Conservation (phyloP, 2,797 vertebrate species). For the Peromyscus aztecus region DNA sequence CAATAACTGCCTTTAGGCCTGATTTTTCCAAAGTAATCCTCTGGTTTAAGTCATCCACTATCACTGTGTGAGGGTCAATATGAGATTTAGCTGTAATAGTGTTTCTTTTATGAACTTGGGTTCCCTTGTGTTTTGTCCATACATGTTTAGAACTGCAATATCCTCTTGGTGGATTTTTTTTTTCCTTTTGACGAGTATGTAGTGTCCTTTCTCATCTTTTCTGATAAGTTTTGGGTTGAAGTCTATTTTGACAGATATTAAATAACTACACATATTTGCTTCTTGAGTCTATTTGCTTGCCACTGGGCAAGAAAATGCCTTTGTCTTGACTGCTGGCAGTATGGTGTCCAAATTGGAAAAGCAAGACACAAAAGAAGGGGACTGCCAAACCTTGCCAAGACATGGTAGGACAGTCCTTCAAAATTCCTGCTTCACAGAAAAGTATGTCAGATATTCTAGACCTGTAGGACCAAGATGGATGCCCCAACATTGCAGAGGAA, state of each 20-base stretch:
- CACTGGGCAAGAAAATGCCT: background rate
- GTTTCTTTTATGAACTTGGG: background rate
- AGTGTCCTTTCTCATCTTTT: background rate
- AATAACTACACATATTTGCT: background rate
- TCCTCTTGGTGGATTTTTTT: background rate
- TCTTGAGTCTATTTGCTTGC: background rate
- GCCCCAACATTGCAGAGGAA: background rate
- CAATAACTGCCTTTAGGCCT: background rate
- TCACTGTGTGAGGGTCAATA: background rate
- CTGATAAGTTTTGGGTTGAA: background rate
- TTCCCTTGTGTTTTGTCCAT: background rate
- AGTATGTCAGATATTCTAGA: background rate
- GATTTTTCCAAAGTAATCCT: background rate
- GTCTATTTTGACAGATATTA: background rate
- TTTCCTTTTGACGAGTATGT: background rate
- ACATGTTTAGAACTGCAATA: background rate
- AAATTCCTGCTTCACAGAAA: background rate
- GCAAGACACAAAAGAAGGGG: background rate
- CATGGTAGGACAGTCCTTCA: background rate
- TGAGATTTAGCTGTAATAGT: background rate
- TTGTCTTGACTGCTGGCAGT: background rate
- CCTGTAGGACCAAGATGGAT: background rate
- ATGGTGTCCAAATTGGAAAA: background rate
- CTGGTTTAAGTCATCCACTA: background rate
- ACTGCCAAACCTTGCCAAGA: background rate